A percentile compares a stretch with the other conserved stretches of the same genome.
These are phyloP conservation scores for Phodopus roborovskii DNA, from an alignment of 2,113 vertebrate species.

Conservation along the genomic window DNA sequence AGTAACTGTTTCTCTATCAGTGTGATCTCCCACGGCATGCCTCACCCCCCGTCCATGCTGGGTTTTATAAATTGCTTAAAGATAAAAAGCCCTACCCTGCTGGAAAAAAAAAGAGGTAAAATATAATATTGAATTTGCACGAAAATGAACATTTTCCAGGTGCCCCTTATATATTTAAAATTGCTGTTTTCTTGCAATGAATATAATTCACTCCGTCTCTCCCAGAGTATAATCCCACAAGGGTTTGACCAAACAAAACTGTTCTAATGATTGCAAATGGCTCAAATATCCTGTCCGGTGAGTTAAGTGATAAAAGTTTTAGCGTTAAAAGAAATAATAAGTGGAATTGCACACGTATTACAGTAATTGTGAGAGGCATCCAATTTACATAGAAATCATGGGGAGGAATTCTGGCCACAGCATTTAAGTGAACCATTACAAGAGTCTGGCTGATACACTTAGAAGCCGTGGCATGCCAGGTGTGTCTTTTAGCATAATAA, in stretches of 20 bases:
- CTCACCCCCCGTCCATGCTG: slow-evolving; percentile 59
- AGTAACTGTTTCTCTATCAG: slow-evolving; percentile 38
- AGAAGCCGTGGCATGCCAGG: slow-evolving; percentile 88
- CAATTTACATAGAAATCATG: slow-evolving; percentile 94
- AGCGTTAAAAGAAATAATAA: slow-evolving; percentile 92
- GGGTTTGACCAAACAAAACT: slow-evolving; percentile 90
- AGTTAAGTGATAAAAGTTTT: slow-evolving; percentile 91
- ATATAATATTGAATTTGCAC: slow-evolving; percentile 84
- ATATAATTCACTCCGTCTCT: slow-evolving; percentile 87
- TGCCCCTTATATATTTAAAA: slow-evolving; percentile 89
- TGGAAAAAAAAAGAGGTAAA: slow-evolving; percentile 82
- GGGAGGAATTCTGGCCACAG: slow-evolving; percentile 90
- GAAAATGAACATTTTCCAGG: slow-evolving; percentile 83
- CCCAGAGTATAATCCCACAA: slow-evolving; percentile 84
- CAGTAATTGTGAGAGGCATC: slow-evolving; percentile 92
- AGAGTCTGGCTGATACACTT: slow-evolving; percentile 89
- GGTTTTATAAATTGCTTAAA: slow-evolving; percentile 74
- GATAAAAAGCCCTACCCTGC: slow-evolving; percentile 77
- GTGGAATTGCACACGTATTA: slow-evolving; percentile 93
- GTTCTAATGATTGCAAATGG: slow-evolving; percentile 91
- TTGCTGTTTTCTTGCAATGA: slow-evolving; percentile 87
- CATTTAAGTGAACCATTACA: slow-evolving; percentile 93
- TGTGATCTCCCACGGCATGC: neutral
- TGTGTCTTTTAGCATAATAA: slow-evolving; percentile 91
- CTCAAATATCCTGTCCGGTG: slow-evolving; percentile 89